phyloP scores from a whole-genome alignment of 2,797 vertebrate species.

The Onychomys torridus region DNA sequence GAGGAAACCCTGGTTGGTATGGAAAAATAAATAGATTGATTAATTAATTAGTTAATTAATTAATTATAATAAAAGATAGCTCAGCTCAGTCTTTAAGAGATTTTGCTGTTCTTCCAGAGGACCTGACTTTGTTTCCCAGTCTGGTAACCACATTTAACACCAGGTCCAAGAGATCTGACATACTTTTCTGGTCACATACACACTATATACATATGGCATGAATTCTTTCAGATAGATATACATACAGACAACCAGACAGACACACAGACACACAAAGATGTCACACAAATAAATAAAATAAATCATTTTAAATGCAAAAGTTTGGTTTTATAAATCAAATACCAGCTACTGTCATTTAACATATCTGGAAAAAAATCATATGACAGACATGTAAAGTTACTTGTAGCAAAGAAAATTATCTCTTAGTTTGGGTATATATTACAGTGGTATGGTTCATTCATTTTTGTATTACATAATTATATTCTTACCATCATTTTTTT shows the following conservation, averaged over 20 bases:
- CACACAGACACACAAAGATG: neutral
- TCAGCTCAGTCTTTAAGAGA: neutral
- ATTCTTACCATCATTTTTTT: constrained; percentile 25
- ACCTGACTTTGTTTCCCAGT: neutral
- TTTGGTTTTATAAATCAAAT: constrained; percentile 49
- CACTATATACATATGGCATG: too few species aligned
- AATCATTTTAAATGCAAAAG: constrained; percentile 8
- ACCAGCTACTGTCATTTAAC: neutral
- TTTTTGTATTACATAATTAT: constrained; percentile 24
- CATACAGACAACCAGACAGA: neutral
- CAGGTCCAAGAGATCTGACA: neutral
- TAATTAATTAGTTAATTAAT: too few species aligned
- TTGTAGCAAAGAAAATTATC: constrained; percentile 36
- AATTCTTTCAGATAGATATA: neutral
- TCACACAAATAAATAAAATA: neutral
- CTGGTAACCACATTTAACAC: neutral
- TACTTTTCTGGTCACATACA: neutral
- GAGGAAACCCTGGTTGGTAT: neutral
- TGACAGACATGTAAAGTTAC: neutral
- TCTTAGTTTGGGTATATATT: neutral
- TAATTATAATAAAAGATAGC: neutral
- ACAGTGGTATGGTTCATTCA: neutral
- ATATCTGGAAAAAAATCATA: constrained; percentile 20
- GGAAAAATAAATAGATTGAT: too few species aligned
- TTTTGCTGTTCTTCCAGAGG: neutral